Evolutionary conservation across 2,113 vertebrate genomes (phyloP).

Genomic region (Mastomys coucha): DNA sequence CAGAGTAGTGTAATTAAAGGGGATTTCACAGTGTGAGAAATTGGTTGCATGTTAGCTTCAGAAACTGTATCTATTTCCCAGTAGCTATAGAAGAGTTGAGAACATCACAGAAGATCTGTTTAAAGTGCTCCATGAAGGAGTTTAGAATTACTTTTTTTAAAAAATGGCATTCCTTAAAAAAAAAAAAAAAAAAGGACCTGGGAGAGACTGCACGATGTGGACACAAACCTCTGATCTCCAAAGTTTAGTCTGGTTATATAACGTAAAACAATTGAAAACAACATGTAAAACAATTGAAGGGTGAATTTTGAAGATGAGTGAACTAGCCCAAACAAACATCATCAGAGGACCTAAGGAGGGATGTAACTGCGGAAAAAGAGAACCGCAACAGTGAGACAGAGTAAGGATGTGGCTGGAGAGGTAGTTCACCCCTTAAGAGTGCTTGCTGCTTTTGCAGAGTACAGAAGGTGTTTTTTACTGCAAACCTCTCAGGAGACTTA

Average conservation of each 20-base stretch:
- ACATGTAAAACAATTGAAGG: background rate
- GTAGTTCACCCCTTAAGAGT: background rate
- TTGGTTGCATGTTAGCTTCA: background rate
- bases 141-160: slow-evolving; percentile 24
- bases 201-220: too few species aligned
- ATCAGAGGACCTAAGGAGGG: background rate
- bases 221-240: background rate
- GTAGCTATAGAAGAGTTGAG: background rate
- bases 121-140: background rate
- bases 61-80: slow-evolving; percentile 25
- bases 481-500: background rate
- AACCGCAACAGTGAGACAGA: background rate
- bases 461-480: background rate
- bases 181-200: background rate
- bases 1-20: background rate
- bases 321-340: background rate
- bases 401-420: background rate
- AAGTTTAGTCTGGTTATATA: background rate
- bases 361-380: background rate
- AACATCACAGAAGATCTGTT: slow-evolving; percentile 31
- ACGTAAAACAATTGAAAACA: slow-evolving; percentile 2
- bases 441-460: background rate
- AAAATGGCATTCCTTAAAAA: too few species aligned
- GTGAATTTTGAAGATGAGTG: background rate
- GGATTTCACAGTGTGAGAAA: background rate